Evolutionary conservation across 2,113 vertebrate species (phyloP).

Genomic region (Cyanocitta stelleri): DNA sequence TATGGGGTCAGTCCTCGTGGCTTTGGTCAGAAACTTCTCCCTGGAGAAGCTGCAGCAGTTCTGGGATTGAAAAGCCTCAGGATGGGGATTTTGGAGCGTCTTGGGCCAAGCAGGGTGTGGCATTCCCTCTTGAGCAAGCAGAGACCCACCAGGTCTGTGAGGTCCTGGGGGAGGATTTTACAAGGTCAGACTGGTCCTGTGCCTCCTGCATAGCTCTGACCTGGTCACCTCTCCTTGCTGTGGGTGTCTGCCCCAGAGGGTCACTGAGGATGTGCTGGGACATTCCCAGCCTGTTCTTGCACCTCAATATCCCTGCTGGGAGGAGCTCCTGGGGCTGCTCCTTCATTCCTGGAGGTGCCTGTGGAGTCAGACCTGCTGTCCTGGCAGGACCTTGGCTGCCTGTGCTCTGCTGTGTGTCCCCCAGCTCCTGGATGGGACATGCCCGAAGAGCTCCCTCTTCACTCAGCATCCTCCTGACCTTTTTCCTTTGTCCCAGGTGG

Average conservation of each 20-base stretch:
- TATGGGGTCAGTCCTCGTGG: not conserved
- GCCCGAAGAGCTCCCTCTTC: not conserved
- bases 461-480: not conserved
- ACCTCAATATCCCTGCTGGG: not conserved
- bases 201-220: not conserved
- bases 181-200: not conserved
- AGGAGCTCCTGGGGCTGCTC: not conserved
- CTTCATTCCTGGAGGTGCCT: not conserved
- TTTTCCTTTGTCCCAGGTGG: conserved; percentile 34
- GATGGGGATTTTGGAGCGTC: not conserved
- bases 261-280: not conserved
- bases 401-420: not conserved
- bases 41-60: not conserved
- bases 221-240: not conserved
- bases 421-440: not conserved
- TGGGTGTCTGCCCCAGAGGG: not conserved
- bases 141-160: not conserved
- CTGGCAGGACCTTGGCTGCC: not conserved
- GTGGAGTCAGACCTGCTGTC: not conserved
- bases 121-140: not conserved
- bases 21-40: not conserved
- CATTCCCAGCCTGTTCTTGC: not conserved
- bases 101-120: not conserved
- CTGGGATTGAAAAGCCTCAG: not conserved
- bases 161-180: not conserved